Percentiles rank a stretch among this genome's conserved stretches.
phyloP scores from a whole-genome alignment of 2,888 invertebrate genomes.

The Plebejus melissa region DNA sequence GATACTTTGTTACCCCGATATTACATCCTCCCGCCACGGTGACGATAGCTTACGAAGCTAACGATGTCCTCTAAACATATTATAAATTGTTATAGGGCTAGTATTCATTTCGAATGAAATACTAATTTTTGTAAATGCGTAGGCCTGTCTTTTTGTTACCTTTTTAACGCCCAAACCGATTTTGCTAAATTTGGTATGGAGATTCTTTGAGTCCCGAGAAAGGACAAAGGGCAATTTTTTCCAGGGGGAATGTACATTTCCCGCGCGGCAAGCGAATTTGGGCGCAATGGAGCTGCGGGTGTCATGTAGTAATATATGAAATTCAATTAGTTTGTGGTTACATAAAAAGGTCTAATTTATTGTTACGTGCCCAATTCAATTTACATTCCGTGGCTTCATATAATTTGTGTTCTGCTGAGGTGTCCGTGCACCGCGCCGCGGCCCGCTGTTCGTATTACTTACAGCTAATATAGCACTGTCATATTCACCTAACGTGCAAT shows the following conservation, averaged over 20 bases:
- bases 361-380: background rate
- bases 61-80: background rate
- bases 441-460: background rate
- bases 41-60: background rate
- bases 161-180: no score
- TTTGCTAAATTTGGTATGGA: no score
- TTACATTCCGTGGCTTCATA: background rate
- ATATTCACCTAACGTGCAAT: background rate
- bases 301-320: no score
- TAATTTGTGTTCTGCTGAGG: background rate
- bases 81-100: background rate
- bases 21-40: background rate
- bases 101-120: no score
- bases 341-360: background rate
- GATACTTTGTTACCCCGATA: conserved; percentile 1
- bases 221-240: no score
- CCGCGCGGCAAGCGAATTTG: no score
- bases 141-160: no score
- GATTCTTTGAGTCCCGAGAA: no score
- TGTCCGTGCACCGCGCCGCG: background rate
- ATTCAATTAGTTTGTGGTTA: background rate
- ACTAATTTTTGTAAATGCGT: no score
- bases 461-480: background rate
- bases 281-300: no score
- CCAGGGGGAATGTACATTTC: no score